Evolutionary conservation across 2,113 vertebrate genomes (phyloP), one percentile per base, ranked within the genome.

Genomic region (Pyrgilauda ruficollis): DNA sequence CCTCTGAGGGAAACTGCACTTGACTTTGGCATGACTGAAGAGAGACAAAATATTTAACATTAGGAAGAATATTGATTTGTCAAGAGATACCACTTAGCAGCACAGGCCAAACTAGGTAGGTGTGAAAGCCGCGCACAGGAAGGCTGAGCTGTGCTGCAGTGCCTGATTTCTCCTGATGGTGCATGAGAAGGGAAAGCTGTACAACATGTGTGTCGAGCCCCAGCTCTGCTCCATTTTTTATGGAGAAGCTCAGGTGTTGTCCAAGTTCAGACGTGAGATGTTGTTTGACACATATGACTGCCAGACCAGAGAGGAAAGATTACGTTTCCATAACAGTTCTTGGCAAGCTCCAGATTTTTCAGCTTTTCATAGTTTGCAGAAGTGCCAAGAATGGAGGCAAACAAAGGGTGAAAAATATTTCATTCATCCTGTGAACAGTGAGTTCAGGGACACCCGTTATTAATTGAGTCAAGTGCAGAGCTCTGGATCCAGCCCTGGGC

Each of bases 351-450:
- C 79, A 90, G 75, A 41, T 88, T 93, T 87, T 93, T 93, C 84
- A 90, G 84, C 87, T 94, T 86, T 80, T 90, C 75, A 21, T 87
- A n/a, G 75, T 88, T 95, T 70, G 67, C 90, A 87, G 84, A 97
- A 56, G 79, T 77, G 52, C 94, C 92, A 96, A 90, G 90, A 97
- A 70, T 7, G 9, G 87, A 88, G 78, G 88, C 94, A 95, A 96
- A 95, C 81, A 94, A 96, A 95, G 72, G 81, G 87, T 88, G 85
- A 94, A 86, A 91, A 96, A 74, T 74, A 90, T 77, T 94, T 83
- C 23, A 63, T 94, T 96, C 90, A 89, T 91, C 63, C 79, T 77
- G 83, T 78, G 87, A 95, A 92, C 79, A 90, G 67, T 19, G 50
- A 91, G 85, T 90, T 95, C 92, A 93, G 82, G 93, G 93, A 94